Percentiles rank a stretch among this genome's conserved stretches.
Conservation (phyloP, 2,113 vertebrate genomes). For the Nerophis ophidion region DNA sequence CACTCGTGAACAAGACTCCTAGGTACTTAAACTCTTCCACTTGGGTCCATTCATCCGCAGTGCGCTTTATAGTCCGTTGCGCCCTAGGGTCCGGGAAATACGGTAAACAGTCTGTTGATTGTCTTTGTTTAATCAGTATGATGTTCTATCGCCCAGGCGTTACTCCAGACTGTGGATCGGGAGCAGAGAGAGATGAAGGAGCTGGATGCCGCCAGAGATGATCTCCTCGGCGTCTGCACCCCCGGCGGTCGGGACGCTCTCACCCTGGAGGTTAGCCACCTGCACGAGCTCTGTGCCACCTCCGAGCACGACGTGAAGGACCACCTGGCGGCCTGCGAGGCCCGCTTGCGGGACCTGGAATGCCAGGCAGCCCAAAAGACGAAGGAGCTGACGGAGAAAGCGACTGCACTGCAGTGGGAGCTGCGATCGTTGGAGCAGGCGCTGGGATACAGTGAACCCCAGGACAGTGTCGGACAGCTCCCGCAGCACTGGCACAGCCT, state of each 20-base stretch:
- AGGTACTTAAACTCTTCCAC: too few relatives aligned
- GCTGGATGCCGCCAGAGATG: conserved; percentile 55
- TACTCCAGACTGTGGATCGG: conserved; percentile 67
- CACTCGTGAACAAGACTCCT: too few relatives aligned
- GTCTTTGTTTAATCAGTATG: background rate
- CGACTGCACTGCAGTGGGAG: conserved; percentile 59
- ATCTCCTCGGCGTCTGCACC: conserved; percentile 59
- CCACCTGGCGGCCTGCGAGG: conserved; percentile 46
- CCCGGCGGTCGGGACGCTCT: conserved; percentile 60
- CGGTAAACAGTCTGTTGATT: background rate
- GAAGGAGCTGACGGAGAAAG: conserved; percentile 47
- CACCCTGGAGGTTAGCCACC: conserved; percentile 58
- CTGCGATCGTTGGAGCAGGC: conserved; percentile 63
- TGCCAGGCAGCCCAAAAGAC: conserved; percentile 14
- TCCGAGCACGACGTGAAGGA: conserved; percentile 57
- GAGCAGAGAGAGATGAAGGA: conserved; percentile 69
- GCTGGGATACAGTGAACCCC: conserved; percentile 52
- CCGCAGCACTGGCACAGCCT: conserved; percentile 67
- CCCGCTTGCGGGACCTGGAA: conserved; percentile 46
- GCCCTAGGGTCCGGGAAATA: too few relatives aligned
- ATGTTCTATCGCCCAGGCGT: conserved; percentile 49
- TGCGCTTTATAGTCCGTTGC: too few relatives aligned
- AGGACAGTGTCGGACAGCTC: conserved; percentile 53
- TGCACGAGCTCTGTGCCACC: conserved; percentile 52
- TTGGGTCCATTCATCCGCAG: too few relatives aligned